A percentile compares a stretch with the other conserved stretches of the same genome.
These are phyloP conservation scores for Chionis minor DNA, from an alignment of 2,113 vertebrate species.

Conservation along the genomic window DNA sequence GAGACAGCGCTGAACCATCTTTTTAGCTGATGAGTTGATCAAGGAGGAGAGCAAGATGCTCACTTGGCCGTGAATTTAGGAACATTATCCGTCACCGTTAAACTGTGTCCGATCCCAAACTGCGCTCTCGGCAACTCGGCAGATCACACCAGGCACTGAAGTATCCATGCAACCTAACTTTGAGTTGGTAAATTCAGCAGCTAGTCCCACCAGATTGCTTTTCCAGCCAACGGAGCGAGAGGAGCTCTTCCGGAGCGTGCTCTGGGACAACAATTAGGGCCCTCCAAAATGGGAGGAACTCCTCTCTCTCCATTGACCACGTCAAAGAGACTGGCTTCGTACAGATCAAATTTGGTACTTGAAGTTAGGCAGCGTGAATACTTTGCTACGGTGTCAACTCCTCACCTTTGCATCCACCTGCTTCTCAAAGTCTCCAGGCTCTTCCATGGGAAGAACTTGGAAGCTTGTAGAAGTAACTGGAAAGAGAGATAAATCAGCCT, in stretches of 20 bases:
- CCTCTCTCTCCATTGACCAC: fast-evolving
- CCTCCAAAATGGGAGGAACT: not conserved
- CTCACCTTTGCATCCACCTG: not conserved
- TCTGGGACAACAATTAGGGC: not conserved
- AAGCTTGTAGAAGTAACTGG: not conserved
- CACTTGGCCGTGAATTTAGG: no score
- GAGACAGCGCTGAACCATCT: not conserved
- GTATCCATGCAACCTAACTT: not conserved
- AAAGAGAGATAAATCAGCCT: not conserved
- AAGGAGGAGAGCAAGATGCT: not conserved
- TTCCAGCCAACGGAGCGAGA: not conserved
- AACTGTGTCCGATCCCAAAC: not conserved
- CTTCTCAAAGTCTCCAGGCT: not conserved
- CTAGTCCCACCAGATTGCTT: not conserved
- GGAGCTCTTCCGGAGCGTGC: not conserved
- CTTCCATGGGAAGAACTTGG: not conserved
- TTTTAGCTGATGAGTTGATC: not conserved
- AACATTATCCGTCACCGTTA: not conserved
- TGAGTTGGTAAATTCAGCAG: not conserved
- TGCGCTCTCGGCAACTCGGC: fast-evolving
- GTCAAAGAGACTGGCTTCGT: not conserved
- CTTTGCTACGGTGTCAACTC: not conserved
- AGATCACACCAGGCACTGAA: not conserved
- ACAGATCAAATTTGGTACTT: not conserved
- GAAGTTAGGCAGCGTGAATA: not conserved